Conservation (phyloP, 2,888 invertebrate genomes). For the Sphecodes monilicornis region DNA sequence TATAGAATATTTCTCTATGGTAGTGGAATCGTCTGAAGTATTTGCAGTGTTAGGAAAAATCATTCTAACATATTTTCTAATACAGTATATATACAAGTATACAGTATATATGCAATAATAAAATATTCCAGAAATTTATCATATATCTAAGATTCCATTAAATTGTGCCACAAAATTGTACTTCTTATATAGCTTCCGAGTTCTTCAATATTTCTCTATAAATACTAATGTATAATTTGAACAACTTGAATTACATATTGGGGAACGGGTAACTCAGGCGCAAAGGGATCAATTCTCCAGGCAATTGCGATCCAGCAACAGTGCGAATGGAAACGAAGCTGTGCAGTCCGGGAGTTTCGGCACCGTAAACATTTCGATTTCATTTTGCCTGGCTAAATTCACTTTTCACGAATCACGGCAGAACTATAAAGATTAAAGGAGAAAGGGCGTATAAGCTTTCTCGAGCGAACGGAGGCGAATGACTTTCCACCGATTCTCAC, state of each 20-base stretch:
- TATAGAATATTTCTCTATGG: no score
- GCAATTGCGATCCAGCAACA: neutral
- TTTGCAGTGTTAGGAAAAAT: no score
- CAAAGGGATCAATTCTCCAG: slow-evolving; percentile 6
- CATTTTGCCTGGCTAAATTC: slow-evolving; percentile 61
- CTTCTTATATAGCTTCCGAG: neutral
- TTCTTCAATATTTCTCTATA: neutral
- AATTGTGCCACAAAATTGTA: neutral
- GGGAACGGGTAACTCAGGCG: neutral
- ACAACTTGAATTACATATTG: neutral
- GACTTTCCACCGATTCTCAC: slow-evolving; percentile 69
- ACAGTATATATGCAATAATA: no score
- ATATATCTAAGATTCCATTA: neutral
- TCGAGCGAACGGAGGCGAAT: slow-evolving; percentile 67
- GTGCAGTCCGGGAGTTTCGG: neutral
- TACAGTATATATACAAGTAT: no score
- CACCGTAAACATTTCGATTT: slow-evolving; percentile 53
- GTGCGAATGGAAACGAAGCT: neutral
- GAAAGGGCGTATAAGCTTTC: slow-evolving; percentile 54
- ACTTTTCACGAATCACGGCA: slow-evolving; percentile 55
- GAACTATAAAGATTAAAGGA: slow-evolving; percentile 62
- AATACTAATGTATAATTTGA: no score
- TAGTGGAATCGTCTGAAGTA: no score
- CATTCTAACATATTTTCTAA: no score
- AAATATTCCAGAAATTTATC: neutral